Evolutionary conservation across 2,113 vertebrate species (phyloP), one percentile per base, ranked within the genome.

Genomic region (Aleadryas rufinucha): DNA sequence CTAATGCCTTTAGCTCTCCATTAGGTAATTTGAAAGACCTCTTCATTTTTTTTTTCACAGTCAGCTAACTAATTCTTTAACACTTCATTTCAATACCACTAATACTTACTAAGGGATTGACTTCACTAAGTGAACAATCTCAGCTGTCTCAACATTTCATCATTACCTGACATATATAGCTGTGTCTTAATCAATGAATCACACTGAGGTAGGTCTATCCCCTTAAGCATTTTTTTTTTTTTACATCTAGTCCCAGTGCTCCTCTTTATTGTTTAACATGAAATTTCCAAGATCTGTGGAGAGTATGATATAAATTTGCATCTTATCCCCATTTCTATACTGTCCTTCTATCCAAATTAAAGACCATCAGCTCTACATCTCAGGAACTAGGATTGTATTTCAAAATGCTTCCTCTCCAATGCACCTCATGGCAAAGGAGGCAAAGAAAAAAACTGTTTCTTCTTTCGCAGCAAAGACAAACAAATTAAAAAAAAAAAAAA

Each of bases 71-170:
- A 96, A 97, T 91, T 95, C 88, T 96, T 92, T 95, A 95, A 92
- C 93, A 93, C 92, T 95, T 92, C 74, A 88, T 94, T 96, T 95
- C 93, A 94, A 86, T 93, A 97, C 68, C 83, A 86, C 93, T 89
- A 95, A 95, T 69, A 94, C 92, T 95, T 97, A 92, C 82, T 74
- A 93, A 78, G 93, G 93, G 92, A 96, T 77, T 94, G 95, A 88
- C 90, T 96, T 93, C 90, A 88, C 85, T 94, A 93, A 94, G 90
- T 89, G 95, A 93, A 95, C 93, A 96, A 96, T 96, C 95, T 96
- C 75, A 84, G 85, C 79, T 96, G 90, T 96, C 95, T 95, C 93
- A 94, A 96, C 95, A 97, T 97, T 96, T 97, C 93, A 86, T 93
- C 14, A 1, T 83, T 93, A 81, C 71, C 86, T 95, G 94, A 91